Evolutionary conservation across 2,113 vertebrate genomes (phyloP).

Genomic region (Aramus guarauna): DNA sequence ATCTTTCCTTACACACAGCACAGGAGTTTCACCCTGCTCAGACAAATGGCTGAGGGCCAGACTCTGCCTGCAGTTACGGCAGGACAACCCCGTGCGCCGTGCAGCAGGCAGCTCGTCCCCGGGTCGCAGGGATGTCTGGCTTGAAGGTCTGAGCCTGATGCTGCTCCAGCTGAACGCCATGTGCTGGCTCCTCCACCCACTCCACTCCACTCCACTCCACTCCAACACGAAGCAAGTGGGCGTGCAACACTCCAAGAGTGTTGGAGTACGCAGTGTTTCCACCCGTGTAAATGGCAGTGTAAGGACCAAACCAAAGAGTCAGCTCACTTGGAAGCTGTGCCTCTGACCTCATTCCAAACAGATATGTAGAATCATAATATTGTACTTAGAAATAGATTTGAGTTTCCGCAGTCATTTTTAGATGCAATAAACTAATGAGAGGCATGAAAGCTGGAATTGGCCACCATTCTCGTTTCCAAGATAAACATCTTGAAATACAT

Average conservation of each 20-base stretch:
- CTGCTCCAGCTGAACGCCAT: neutral
- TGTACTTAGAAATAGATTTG: conserved; percentile 26
- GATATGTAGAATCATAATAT: conserved; percentile 8
- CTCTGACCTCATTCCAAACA: neutral
- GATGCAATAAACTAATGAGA: conserved; percentile 23
- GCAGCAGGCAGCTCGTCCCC: neutral
- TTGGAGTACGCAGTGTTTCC: accelerated
- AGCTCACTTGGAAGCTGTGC: neutral
- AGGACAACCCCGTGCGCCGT: accelerated
- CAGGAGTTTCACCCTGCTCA: neutral
- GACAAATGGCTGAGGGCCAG: accelerated
- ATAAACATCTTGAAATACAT: conserved; percentile 58
- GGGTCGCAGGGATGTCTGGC: accelerated
- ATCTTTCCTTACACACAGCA: neutral
- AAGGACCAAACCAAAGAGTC: neutral
- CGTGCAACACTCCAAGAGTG: accelerated
- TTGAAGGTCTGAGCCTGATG: neutral
- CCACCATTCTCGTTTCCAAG: conserved; percentile 1
- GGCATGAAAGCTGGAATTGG: neutral
- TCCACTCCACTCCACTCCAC: neutral
- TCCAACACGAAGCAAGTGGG: neutral
- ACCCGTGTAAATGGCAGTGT: accelerated
- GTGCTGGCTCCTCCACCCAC: neutral
- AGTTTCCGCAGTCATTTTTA: conserved; percentile 37
- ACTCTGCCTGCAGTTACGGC: neutral